phyloP scores from a whole-genome alignment of 2,888 invertebrate genomes.

The Hoplodrina blanda region DNA sequence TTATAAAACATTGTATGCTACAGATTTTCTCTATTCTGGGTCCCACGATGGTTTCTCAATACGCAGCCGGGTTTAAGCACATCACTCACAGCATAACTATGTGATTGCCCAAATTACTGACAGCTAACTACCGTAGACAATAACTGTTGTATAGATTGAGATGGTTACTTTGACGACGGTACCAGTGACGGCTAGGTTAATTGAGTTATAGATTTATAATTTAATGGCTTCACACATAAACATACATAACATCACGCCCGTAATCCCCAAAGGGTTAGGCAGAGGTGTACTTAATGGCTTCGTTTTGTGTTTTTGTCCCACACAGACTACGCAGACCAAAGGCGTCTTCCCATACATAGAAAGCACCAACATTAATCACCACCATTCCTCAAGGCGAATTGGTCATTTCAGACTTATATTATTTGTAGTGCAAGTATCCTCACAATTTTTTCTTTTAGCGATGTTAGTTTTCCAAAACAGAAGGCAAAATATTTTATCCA shows the following conservation, averaged over 20 bases:
- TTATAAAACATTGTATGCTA: not conserved
- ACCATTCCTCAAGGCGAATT: too few relatives aligned
- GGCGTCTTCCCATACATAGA: too few relatives aligned
- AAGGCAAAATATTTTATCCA: not conserved
- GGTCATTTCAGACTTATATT: not conserved
- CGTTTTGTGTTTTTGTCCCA: too few relatives aligned
- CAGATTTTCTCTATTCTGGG: not conserved
- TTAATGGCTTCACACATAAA: not conserved
- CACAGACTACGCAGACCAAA: too few relatives aligned
- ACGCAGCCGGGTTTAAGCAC: conserved; percentile 21
- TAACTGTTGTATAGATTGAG: conserved; percentile 46
- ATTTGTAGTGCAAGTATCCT: too few relatives aligned
- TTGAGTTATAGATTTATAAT: conserved; percentile 25
- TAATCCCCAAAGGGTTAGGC: too few relatives aligned
- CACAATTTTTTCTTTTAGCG: too few relatives aligned
- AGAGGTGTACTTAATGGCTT: not conserved
- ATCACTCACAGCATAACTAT: conserved; percentile 66
- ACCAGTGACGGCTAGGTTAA: conserved; percentile 34
- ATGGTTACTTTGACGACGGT: conserved; percentile 26
- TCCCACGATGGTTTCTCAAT: not conserved
- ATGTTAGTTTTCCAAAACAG: too few relatives aligned
- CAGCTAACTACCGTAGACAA: conserved; percentile 61
- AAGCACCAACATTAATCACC: too few relatives aligned
- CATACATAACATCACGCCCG: too few relatives aligned
- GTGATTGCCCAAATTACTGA: conserved; percentile 72